Percentiles rank a stretch among this genome's conserved stretches.
Evolutionary conservation across 2,113 vertebrate genomes (phyloP).

Genomic region (Murina feae): DNA sequence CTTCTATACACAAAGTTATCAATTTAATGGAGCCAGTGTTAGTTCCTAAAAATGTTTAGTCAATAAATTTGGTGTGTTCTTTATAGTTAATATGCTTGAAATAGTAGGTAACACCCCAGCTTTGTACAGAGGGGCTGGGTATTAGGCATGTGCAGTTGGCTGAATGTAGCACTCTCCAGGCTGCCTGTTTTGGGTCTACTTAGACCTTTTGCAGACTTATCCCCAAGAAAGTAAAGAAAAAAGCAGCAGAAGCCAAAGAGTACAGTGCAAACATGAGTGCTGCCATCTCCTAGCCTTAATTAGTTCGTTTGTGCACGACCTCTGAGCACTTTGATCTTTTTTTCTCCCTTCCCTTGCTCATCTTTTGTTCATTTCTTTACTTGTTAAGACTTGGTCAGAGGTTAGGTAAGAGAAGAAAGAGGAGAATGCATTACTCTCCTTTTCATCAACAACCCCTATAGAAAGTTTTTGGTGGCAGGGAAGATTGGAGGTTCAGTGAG

Average conservation of each 20-base stretch:
- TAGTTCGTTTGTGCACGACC: background rate
- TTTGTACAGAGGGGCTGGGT: background rate
- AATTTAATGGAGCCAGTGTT: background rate
- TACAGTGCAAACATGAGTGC: accelerated
- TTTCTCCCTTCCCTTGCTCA: background rate
- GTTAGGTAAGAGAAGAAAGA: conserved; percentile 32
- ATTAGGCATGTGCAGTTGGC: background rate
- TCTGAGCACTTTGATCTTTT: background rate
- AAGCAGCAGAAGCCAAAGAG: background rate
- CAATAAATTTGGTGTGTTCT: background rate
- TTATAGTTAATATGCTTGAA: background rate
- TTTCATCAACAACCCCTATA: conserved; percentile 28
- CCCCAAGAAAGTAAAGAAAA: background rate
- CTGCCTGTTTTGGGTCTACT: background rate
- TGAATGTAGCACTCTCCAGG: background rate
- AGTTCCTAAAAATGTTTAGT: background rate
- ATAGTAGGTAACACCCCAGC: background rate
- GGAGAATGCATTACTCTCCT: background rate
- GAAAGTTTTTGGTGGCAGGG: conserved; percentile 17
- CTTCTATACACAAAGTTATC: background rate
- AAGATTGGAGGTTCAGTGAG: conserved; percentile 39
- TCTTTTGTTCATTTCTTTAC: conserved; percentile 50
- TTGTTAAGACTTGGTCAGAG: conserved; percentile 45
- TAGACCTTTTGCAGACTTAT: background rate
- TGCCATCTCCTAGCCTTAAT: conserved; percentile 3